Percentiles rank a stretch among this genome's conserved stretches.
Conservation (phyloP, 2,113 vertebrate genomes). For the Forbesichthys agassizii region DNA sequence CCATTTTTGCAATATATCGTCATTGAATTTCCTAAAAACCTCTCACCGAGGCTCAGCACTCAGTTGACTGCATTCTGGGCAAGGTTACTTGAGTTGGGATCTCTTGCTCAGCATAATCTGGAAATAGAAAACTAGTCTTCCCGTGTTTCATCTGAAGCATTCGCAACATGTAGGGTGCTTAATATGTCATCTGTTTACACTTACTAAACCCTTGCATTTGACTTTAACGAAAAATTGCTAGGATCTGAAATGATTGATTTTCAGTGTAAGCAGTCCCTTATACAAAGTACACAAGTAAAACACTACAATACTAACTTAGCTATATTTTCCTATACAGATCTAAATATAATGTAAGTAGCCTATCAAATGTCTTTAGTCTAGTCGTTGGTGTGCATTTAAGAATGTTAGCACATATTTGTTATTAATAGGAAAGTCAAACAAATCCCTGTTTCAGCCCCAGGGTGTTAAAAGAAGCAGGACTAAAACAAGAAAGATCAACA, state of each 20-base stretch:
- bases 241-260: conserved; percentile 9
- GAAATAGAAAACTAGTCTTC: conserved; percentile 87
- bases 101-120: conserved; percentile 84
- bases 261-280: neutral
- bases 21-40: conserved; percentile 23
- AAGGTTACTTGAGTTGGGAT: conserved; percentile 30
- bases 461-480: neutral
- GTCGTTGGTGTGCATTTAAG: neutral
- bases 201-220: conserved; percentile 26
- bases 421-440: conserved; percentile 6
- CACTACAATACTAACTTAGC: neutral
- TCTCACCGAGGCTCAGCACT: conserved; percentile 36
- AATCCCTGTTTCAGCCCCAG: neutral
- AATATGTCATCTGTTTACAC: conserved; percentile 50
- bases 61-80: conserved; percentile 43
- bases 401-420: conserved; percentile 5
- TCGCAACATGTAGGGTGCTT: conserved; percentile 38
- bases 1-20: conserved; percentile 58
- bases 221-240: conserved; percentile 5
- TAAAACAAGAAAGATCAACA: neutral
- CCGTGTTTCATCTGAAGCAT: conserved; percentile 59
- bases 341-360: conserved; percentile 51
- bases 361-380: conserved; percentile 37
- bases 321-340: conserved; percentile 27
- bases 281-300: conserved; percentile 8